A percentile compares a stretch with the other conserved stretches of the same genome.
phyloP scores from a whole-genome alignment of 2,113 vertebrate genomes.

The Ctenodactylus gundi region DNA sequence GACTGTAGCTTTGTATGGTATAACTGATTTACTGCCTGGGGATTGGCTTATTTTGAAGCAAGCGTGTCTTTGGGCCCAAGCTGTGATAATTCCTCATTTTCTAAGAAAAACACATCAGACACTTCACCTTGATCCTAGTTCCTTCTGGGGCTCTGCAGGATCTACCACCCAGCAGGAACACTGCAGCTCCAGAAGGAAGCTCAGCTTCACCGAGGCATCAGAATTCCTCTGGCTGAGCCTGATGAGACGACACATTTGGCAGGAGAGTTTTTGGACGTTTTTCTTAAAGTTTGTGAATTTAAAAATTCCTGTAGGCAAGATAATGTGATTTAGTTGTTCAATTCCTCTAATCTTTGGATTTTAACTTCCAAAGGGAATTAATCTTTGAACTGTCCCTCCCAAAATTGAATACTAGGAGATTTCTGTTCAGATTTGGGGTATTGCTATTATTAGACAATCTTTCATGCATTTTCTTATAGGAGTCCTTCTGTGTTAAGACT shows the following conservation, averaged over 20 bases:
- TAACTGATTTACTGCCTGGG: not conserved
- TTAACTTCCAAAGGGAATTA: not conserved
- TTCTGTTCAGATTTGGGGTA: not conserved
- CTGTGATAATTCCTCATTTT: not conserved
- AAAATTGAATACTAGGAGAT: not conserved
- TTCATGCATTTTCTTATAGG: not conserved
- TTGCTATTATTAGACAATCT: not conserved
- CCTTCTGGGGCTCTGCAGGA: not conserved
- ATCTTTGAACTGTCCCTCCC: not conserved
- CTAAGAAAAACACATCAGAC: not conserved
- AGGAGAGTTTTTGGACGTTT: not conserved
- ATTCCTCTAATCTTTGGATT: not conserved
- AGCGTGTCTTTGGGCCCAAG: not conserved
- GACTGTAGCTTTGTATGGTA: not conserved
- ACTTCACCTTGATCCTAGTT: not conserved
- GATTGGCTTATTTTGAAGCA: not conserved
- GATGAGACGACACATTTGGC: not conserved
- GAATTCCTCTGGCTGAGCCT: not conserved
- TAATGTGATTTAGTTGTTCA: not conserved
- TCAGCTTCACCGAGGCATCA: not conserved
- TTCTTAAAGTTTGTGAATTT: not conserved
- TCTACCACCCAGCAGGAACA: not conserved
- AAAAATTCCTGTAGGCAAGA: not conserved
- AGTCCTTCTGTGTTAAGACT: not conserved
- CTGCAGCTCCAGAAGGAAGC: not conserved